phyloP scores from a whole-genome alignment of 2,113 vertebrate species.

The Proterorhinus semilunaris region DNA sequence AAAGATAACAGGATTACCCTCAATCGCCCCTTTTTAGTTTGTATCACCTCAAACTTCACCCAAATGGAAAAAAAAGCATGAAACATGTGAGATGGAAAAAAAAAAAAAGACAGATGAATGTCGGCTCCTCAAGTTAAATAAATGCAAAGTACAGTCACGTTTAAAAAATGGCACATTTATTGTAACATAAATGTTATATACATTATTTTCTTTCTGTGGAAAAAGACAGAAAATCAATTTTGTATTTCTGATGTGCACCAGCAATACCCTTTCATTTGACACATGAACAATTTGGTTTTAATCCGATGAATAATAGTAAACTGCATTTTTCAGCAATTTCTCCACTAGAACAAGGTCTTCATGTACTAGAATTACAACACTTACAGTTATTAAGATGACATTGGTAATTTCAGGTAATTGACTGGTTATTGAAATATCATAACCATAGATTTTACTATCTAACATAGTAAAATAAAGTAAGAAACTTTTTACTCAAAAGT shows the following conservation, averaged over 20 bases:
- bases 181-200: slow-evolving; percentile 99
- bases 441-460: slow-evolving; percentile 99
- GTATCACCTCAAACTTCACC: slow-evolving; percentile 6
- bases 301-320: slow-evolving; percentile 87
- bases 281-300: slow-evolving; percentile 91
- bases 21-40: slow-evolving; percentile 24
- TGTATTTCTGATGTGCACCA: slow-evolving; percentile 84
- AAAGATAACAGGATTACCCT: slow-evolving; percentile 3
- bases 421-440: slow-evolving; percentile 92
- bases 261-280: slow-evolving; percentile 89
- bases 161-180: slow-evolving; percentile 99
- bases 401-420: slow-evolving; percentile 91
- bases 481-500: slow-evolving; percentile 99
- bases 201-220: slow-evolving; percentile 94
- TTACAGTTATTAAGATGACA: slow-evolving; percentile 89
- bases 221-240: slow-evolving; percentile 94
- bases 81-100: slow-evolving; percentile 25
- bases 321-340: slow-evolving; percentile 85
- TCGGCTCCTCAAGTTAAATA: slow-evolving; percentile 57
- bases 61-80: slow-evolving; percentile 27
- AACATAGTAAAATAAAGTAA: slow-evolving; percentile 99
- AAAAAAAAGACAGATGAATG: slow-evolving; percentile 26
- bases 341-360: slow-evolving; percentile 87
- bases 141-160: slow-evolving; percentile 79
- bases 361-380: slow-evolving; percentile 89